Base-by-base conservation (phyloP, 2,888 invertebrate genomes). In the Lycophotia porphyrea region DNA sequence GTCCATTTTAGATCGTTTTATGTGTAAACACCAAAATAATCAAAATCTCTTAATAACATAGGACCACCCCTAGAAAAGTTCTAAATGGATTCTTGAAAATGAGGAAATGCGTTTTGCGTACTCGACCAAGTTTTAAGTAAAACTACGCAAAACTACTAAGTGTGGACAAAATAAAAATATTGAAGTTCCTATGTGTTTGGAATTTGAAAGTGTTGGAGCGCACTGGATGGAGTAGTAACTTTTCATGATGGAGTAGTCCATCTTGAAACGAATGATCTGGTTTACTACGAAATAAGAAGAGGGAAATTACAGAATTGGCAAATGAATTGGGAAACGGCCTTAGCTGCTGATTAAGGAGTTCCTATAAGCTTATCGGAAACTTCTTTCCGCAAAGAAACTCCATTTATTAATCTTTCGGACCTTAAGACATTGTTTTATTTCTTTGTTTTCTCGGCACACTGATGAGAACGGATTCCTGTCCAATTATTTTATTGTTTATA, bases 401-500 rank as follows among this genome's bases (percentile, higher is more conserved):
- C 55, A 44, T 63, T 63, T 31, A 66, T 71, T 76, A 27, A 71
- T 76, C 15, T 21, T 60, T 21, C 13, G 24, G n/a, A 31, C 15
- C 21, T 11, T 24, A 36, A 69, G 39, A 24, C 58, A 52, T 69
- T 81, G 24, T 49, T 65, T 36, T 15, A 52, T 55, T 75, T 64
- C 52, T 61, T 77, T 64, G 60, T 69, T 71, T 58, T 73, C 8
- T 58, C n/a, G 15, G 8, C 13, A 63, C 49, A 78, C 15, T 58
- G 47, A 76, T 66, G 39, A 71, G 9, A 60, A 42, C 5, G 21
- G 27, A 72, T 61, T 73, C 74, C 15, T 21, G 21, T 70, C 42
- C 68, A 73, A 64, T 84, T 81, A 71, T 74, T 69, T 58, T 69
- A 69, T 36, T 74, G 55, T 71, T 60, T n/a, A 34, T 18, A 44